These are phyloP conservation scores for Anthoscopus minutus DNA, from an alignment of 2,113 vertebrate genomes.

Conservation along the genomic window DNA sequence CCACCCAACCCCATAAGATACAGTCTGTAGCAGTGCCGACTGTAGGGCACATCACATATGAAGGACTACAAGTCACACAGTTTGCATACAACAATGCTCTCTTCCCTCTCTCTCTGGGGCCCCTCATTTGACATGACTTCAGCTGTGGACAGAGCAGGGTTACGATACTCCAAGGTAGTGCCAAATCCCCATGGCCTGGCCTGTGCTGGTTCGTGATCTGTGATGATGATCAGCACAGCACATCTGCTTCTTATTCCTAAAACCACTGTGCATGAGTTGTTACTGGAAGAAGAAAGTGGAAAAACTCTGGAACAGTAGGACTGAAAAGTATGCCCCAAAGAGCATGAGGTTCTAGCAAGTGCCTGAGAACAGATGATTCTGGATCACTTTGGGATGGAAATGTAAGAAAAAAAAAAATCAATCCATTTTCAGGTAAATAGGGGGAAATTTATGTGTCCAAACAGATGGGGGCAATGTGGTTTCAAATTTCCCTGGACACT, in stretches of 20 bases:
- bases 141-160: background rate
- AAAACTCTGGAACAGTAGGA: background rate
- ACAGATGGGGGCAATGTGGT: fast-evolving
- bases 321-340: background rate
- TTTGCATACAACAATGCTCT: background rate
- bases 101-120: background rate
- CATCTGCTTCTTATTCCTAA: background rate
- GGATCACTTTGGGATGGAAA: background rate
- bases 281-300: background rate
- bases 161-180: background rate
- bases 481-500: background rate
- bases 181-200: background rate
- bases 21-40: fast-evolving
- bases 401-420: background rate
- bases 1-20: fast-evolving
- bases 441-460: background rate
- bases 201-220: background rate
- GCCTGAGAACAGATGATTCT: background rate
- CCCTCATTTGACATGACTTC: background rate
- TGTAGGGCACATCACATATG: background rate
- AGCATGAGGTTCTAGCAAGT: background rate
- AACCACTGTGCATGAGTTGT: background rate
- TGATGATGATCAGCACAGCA: background rate
- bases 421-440: background rate
- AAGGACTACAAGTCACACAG: background rate